Evolutionary conservation across 2,888 invertebrate genomes (phyloP), one percentile per base, ranked within the genome.

Genomic region (Leptura quadrifasciata): DNA sequence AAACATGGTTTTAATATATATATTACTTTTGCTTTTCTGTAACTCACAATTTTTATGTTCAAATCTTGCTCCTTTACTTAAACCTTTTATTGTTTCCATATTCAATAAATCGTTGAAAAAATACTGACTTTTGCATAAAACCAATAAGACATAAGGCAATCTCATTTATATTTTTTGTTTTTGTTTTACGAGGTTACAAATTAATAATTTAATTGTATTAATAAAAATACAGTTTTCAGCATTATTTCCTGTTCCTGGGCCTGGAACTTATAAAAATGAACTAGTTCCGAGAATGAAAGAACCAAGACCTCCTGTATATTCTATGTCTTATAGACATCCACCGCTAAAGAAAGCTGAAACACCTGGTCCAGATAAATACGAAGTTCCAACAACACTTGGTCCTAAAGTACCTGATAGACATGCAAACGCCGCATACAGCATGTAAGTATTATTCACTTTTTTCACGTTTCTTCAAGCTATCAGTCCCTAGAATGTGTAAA

Each of bases 321-420:
- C 91, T 0, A 91, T 93, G 85, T 90, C 91, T 55, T 88, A 89
- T 21, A 90, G 92, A 76, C 88, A 90, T 31, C 74, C 76, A 9
- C 72, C 80, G 54, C 71, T 76, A 18, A 82, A 78, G 18, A 86
- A 84, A 61, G 76, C 85, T 12, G 76, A 81, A 2, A 89, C 88
- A 12, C 94, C 94, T 0, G 94, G 92, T 18, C 92, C 94, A 27
- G 93, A 92, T 85, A 91, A 91, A 31, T 94, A 94, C 86, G 80
- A 84, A 27, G 83, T 91, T 27, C 91, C 92, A 5, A 85, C 90
- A 0, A 89, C 90, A 54, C 82, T 92, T 17, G 91, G 92, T 9
- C 90, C 91, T 0, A 90, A 88, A 82, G 89, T 91, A 27, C 91
- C 91, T 0, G 89, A 91, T 80, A 90, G 90, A 84, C 81, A 80